phyloP scores from a whole-genome alignment of 2,113 vertebrate genomes.

The Acrocephalus kingi region DNA sequence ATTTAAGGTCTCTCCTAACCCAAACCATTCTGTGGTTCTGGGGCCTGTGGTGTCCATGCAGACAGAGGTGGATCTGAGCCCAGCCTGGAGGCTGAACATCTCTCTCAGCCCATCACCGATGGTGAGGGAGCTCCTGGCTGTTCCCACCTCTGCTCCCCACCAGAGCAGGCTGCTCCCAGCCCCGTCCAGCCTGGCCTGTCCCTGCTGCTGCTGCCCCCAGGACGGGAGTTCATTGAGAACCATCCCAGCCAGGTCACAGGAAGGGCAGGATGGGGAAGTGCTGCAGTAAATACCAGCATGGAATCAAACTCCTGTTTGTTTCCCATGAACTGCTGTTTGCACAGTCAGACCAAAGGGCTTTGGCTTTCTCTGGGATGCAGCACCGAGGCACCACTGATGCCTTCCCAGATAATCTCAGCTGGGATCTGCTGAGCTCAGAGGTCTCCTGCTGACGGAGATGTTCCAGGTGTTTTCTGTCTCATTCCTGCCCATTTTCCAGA shows the following conservation, averaged over 20 bases:
- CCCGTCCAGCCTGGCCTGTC: background rate
- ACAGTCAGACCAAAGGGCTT: constrained; percentile 19
- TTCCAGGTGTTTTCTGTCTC: background rate
- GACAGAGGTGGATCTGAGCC: background rate
- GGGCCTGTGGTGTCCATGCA: rapidly evolving
- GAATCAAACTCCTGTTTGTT: constrained; percentile 19
- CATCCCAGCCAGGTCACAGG: background rate
- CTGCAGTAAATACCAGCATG: constrained; percentile 54
- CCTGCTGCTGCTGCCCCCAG: background rate
- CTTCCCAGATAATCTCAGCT: background rate
- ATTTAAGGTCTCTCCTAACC: background rate
- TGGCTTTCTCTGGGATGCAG: background rate
- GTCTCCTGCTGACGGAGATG: background rate
- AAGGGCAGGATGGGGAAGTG: background rate
- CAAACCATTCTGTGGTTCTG: background rate
- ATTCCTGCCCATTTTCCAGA: background rate
- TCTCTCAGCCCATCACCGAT: rapidly evolving
- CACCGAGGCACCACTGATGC: background rate
- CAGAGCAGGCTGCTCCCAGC: background rate
- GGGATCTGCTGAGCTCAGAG: background rate
- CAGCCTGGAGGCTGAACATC: background rate
- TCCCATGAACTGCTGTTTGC: constrained; percentile 34
- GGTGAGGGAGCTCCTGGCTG: background rate
- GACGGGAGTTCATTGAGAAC: background rate
- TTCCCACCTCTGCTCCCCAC: background rate